Base-by-base conservation (phyloP, 2,113 vertebrate species). In the Pitta sordida region DNA sequence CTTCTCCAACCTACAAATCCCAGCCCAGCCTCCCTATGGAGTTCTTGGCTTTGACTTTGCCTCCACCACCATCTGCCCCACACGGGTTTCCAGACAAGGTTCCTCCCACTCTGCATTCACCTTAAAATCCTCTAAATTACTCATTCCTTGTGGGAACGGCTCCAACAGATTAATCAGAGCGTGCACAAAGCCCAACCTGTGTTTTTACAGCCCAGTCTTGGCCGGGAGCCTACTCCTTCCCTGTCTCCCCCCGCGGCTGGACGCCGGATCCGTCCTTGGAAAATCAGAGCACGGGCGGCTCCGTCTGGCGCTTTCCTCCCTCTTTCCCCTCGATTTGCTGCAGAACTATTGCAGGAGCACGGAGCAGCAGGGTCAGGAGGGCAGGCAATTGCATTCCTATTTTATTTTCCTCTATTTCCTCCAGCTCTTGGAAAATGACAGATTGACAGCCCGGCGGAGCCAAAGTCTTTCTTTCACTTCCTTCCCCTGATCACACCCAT, bases 21-120 rank as follows among this genome's bases (percentile, higher is more conserved):
- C 46, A 69, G 7, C 18, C 37, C 27, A 0, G 3, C 34, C 27
- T 60, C 65, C 48, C 30, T 2, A 4, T 0, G 0, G 5, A 51
- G 15, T 10, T 7, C 5, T 0, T 6, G 18, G 15, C 10, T 84
- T 36, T 5, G 8, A 34, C 74, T 55, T 29, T 4, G 7, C 12
- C 41, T 82, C 49, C 49, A 16, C 39, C 37, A 5, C 15, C 6
- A 0, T 1, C 48, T 13, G 10, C 83, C 41, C 48, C 48, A 11
- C 17, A 0, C 1, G 1, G 16, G 3, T 10, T 58, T 16, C 21
- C 37, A 52, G 55, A 51, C 12, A 37, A 36, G 29, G 6, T 26
- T 68, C 37, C 55, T n/a, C 37, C 63, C 3, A 1, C 7, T 24
- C 36, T 2, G 1, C 2, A 4, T 14, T 82, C 23, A 27, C 48